Base-by-base conservation (phyloP, 2,888 invertebrate species). In the Synanthedon myopaeformis region DNA sequence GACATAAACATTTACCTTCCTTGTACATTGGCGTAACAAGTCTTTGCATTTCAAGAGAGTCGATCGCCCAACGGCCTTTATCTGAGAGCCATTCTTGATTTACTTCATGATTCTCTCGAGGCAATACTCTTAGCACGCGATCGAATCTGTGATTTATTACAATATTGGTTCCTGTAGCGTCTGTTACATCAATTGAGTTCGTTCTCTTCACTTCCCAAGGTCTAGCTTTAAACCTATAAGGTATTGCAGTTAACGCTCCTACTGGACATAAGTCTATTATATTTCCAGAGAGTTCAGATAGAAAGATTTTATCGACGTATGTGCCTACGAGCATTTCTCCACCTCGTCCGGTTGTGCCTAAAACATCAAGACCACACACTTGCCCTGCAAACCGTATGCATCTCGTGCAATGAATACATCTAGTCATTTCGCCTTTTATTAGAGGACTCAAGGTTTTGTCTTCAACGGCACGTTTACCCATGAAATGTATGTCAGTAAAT, bases 31-130 rank as follows among this genome's bases (percentile, higher is more conserved):
- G 99, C 0, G 94, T 91, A 1, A 98, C 92, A 52, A 99, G 86
- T 61, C 99, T 91, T 81, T 99, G 99, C 57, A 97, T 91, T 76
- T 97, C 98, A 52, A 99, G 87, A 1, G 99, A 99, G 79, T 99
- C 99, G 70, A 96, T 97, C 0, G 98, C 93, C 88, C 99, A 99
- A 54, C 99, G 91, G 0, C 96, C 94, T 82, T 98, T 99, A 80
- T 99, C 99, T 0, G 97, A 96, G 53, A 99, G 86, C 99, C 99
- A 99, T 86, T 99, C 99, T 82, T 99, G 99, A 79, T 99, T 99
- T 14, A 86, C 69, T 63, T 86, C 83, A 1, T 80, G 76, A 52
- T 86, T 70, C 61, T 85, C 86, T 52, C 85, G 69, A 5, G 86
- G 86, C 49, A 86, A 59, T 42, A 85, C 70, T 57, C 86, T 66